Evolutionary conservation across 2,113 vertebrate genomes (phyloP).

Genomic region (Cyanoliseus patagonus): DNA sequence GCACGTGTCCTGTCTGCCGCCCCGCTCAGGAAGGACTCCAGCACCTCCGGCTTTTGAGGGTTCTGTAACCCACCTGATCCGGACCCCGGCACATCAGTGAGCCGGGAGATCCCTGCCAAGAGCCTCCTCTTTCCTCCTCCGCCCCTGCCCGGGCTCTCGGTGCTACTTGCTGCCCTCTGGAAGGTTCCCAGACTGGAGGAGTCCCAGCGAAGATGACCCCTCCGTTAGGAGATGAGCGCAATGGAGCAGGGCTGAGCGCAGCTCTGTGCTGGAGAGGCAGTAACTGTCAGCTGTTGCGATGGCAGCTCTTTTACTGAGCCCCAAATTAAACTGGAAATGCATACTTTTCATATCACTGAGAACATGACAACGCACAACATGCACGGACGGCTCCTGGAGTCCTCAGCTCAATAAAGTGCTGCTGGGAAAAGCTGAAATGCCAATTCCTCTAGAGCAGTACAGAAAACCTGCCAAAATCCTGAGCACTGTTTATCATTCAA

Average conservation of each 20-base stretch:
- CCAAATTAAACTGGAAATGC: not conserved
- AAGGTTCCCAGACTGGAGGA: not conserved
- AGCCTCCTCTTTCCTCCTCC: not conserved
- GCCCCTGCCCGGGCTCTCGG: not conserved
- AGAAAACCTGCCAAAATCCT: not conserved
- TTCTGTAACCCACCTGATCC: not conserved
- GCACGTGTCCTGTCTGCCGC: accelerated
- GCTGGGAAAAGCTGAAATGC: not conserved
- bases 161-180: not conserved
- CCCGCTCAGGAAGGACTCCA: not conserved
- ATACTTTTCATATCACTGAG: not conserved
- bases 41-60: not conserved
- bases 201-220: not conserved
- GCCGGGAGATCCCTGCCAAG: not conserved
- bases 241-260: accelerated
- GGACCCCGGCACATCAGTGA: not conserved
- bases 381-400: not conserved
- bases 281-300: not conserved
- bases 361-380: not conserved
- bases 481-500: not conserved
- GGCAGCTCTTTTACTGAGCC: not conserved
- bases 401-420: not conserved
- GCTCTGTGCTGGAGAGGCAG: not conserved
- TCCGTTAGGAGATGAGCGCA: not conserved
- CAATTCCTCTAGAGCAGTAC: not conserved